phyloP scores from a whole-genome alignment of 2,113 vertebrate species.

The Crotalus helleri region DNA sequence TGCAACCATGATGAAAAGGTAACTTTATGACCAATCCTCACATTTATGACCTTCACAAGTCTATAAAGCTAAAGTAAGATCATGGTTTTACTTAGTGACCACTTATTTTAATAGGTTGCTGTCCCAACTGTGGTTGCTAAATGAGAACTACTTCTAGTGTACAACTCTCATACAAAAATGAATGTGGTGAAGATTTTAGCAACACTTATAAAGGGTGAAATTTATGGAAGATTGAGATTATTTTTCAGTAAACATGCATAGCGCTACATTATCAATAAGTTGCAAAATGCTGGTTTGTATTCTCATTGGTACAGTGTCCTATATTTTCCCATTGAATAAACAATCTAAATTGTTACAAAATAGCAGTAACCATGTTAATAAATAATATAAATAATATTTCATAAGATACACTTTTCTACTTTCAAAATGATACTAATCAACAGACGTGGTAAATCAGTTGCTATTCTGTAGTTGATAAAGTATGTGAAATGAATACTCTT shows the following conservation, averaged over 20 bases:
- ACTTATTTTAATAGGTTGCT: neutral
- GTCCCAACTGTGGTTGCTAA: neutral
- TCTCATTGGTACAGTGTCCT: neutral
- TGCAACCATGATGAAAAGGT: neutral
- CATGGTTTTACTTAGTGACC: neutral
- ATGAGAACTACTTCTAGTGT: neutral
- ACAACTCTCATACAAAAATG: neutral
- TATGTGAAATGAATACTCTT: neutral
- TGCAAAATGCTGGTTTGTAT: neutral
- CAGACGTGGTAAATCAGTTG: neutral
- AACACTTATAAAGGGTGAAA: neutral
- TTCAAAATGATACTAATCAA: neutral
- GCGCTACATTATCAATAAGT: neutral
- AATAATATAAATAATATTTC: neutral
- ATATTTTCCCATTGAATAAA: neutral
- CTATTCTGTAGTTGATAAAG: neutral
- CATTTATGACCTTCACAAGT: neutral
- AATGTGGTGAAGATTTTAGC: neutral
- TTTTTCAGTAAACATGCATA: neutral
- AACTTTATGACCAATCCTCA: neutral
- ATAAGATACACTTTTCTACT: neutral
- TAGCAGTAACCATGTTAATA: neutral
- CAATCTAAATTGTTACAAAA: neutral
- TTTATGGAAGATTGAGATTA: neutral
- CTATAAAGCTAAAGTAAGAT: neutral